phyloP scores from a whole-genome alignment of 2,888 invertebrate genomes.

The Agonopterix heracliana region DNA sequence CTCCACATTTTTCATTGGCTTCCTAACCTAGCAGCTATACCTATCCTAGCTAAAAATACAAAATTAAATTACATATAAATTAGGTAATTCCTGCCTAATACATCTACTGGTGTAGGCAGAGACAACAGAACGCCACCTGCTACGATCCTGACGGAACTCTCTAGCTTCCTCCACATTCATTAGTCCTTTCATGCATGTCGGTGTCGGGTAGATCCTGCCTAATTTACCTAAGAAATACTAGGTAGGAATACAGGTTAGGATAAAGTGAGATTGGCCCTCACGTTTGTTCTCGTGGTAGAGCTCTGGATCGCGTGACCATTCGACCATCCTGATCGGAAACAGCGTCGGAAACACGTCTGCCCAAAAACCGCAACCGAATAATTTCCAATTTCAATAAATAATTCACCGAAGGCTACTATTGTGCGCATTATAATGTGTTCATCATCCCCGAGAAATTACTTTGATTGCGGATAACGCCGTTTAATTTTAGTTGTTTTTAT shows the following conservation, averaged over 20 bases:
- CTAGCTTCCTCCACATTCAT: no score
- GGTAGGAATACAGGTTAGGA: background rate
- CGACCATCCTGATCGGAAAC: slow-evolving; percentile 58
- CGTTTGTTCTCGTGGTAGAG: slow-evolving; percentile 28
- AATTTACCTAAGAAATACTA: background rate
- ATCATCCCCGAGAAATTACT: slow-evolving; percentile 40
- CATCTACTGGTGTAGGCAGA: background rate
- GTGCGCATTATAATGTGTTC: slow-evolving; percentile 35
- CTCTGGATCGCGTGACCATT: slow-evolving; percentile 60
- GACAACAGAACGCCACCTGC: no score
- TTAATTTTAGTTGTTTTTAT: slow-evolving; percentile 27
- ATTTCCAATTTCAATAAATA: slow-evolving; percentile 71
- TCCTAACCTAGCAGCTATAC: background rate
- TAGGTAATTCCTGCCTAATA: no score
- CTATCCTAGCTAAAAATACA: background rate
- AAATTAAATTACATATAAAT: no score
- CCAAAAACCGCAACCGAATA: slow-evolving; percentile 65
- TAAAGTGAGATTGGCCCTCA: background rate
- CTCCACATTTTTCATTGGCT: slow-evolving; percentile 23
- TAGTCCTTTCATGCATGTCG: background rate
- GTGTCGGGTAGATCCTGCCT: no score
- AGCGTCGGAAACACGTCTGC: slow-evolving; percentile 70
- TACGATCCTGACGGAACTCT: no score
- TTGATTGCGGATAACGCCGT: slow-evolving; percentile 34
- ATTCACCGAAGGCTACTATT: slow-evolving; percentile 52